phyloP scores from a whole-genome alignment of 2,888 invertebrate species.

The Tetanocera ferruginea region DNA sequence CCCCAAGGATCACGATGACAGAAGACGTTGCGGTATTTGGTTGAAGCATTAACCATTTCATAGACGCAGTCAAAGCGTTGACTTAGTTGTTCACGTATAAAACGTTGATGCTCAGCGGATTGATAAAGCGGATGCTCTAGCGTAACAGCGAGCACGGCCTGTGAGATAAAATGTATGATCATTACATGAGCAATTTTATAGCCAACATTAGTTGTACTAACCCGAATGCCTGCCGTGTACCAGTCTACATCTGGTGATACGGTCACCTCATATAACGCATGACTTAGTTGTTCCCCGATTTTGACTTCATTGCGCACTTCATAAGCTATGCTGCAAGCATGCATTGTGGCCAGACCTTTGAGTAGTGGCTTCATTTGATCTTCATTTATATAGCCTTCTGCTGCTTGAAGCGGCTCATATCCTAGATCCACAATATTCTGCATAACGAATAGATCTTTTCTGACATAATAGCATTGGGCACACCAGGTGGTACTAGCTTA shows the following conservation, averaged over 20 bases:
- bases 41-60: slow-evolving; percentile 61
- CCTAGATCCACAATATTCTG: slow-evolving; percentile 66
- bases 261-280: slow-evolving; percentile 56
- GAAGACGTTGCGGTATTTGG: slow-evolving; percentile 69
- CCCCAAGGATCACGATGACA: slow-evolving; percentile 68
- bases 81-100: slow-evolving; percentile 58
- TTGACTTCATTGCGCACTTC: slow-evolving; percentile 58
- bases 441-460: slow-evolving; percentile 66
- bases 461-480: slow-evolving; percentile 64
- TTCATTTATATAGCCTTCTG: slow-evolving; percentile 54
- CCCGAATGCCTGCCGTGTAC: slow-evolving; percentile 59
- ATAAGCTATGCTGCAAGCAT: slow-evolving; percentile 68
- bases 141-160: slow-evolving; percentile 55
- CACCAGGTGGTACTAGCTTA: slow-evolving; percentile 58
- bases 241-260: slow-evolving; percentile 55
- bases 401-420: slow-evolving; percentile 51
- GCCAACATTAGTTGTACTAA: slow-evolving; percentile 29
- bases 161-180: neutral
- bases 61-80: slow-evolving; percentile 55
- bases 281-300: slow-evolving; percentile 54
- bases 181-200: neutral
- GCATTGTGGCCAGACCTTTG: slow-evolving; percentile 65
- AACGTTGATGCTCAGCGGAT: slow-evolving; percentile 49
- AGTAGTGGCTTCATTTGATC: slow-evolving; percentile 63
- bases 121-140: slow-evolving; percentile 58